Percentiles rank a stretch among this genome's conserved stretches.
phyloP scores from a whole-genome alignment of 2,113 vertebrate genomes.

The Gymnarchus niloticus region DNA sequence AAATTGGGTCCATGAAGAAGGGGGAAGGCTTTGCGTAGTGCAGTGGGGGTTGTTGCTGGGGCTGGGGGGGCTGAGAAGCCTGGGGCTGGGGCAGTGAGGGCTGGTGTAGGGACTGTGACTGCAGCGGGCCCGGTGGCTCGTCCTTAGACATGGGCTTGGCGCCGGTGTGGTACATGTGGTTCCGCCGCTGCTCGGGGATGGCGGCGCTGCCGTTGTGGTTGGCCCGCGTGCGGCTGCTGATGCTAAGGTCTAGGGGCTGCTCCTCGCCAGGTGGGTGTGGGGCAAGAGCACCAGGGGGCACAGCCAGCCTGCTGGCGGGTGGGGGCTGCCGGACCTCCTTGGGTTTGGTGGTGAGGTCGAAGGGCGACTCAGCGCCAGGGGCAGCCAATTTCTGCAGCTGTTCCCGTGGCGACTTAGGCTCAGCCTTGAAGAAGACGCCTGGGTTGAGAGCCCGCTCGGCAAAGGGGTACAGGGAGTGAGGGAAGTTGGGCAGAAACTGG shows the following conservation, averaged over 20 bases:
- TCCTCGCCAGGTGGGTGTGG: conserved; percentile 69
- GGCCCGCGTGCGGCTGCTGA: conserved; percentile 79
- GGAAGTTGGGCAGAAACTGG: conserved; percentile 90
- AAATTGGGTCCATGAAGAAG: conserved; percentile 99
- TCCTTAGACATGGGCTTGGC: conserved; percentile 69
- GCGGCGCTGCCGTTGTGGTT: conserved; percentile 73
- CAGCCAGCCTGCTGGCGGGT: conserved; percentile 58
- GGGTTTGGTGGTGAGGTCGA: conserved; percentile 92
- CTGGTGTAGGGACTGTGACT: conserved; percentile 72
- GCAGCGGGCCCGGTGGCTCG: conserved; percentile 67
- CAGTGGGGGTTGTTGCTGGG: conserved; percentile 81
- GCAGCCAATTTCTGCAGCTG: conserved; percentile 74
- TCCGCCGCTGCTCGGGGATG: conserved; percentile 69
- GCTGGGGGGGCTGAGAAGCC: conserved; percentile 68
- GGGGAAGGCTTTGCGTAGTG: conserved; percentile 97
- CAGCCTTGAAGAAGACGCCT: conserved; percentile 87
- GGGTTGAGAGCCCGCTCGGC: conserved; percentile 83
- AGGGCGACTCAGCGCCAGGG: conserved; percentile 78
- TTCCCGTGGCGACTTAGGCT: conserved; percentile 89
- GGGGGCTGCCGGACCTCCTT: conserved; percentile 78
- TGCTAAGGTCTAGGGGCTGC: conserved; percentile 94
- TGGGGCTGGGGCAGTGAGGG: conserved; percentile 73
- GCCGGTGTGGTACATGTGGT: conserved; percentile 75
- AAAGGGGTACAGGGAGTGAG: conserved; percentile 89
- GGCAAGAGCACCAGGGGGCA: conserved; percentile 53